A percentile compares a stretch with the other conserved stretches of the same genome.
Conservation (phyloP, 2,888 invertebrate genomes). For the Hedychridium roseum region DNA sequence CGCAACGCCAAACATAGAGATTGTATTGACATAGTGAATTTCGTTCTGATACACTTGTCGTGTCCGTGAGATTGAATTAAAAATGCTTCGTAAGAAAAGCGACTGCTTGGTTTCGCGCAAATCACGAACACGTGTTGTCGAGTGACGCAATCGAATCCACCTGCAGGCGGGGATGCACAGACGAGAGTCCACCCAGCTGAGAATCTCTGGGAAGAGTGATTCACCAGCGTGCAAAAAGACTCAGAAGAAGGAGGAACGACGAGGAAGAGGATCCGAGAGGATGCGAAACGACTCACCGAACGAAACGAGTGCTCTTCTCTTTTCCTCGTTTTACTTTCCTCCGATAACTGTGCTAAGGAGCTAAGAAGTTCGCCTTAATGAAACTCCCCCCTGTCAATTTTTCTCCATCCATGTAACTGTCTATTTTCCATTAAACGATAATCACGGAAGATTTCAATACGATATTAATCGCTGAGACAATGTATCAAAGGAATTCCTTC, state of each 20-base stretch:
- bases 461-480: too few species aligned
- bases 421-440: conserved; percentile 8
- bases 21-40: too few species aligned
- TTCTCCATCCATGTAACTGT: conserved; percentile 1
- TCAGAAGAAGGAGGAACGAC: conserved; percentile 19
- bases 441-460: too few species aligned
- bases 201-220: conserved; percentile 40
- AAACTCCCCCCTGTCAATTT: neutral
- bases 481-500: too few species aligned
- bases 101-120: too few species aligned
- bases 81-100: too few species aligned
- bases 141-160: neutral
- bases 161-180: neutral
- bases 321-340: conserved; percentile 11
- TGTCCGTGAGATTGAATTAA: too few species aligned
- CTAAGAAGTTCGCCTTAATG: conserved; percentile 10
- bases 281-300: conserved; percentile 13
- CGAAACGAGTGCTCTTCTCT: conserved; percentile 7
- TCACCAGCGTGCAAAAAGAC: conserved; percentile 32
- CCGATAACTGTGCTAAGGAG: conserved; percentile 9
- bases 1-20: too few species aligned
- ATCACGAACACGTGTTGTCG: neutral
- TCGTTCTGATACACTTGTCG: too few species aligned
- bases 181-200: conserved; percentile 24
- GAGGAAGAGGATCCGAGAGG: conserved; percentile 13